These are phyloP conservation scores for Trichomycterus rosablanca DNA, from an alignment of 2,113 vertebrate genomes.

Conservation along the genomic window DNA sequence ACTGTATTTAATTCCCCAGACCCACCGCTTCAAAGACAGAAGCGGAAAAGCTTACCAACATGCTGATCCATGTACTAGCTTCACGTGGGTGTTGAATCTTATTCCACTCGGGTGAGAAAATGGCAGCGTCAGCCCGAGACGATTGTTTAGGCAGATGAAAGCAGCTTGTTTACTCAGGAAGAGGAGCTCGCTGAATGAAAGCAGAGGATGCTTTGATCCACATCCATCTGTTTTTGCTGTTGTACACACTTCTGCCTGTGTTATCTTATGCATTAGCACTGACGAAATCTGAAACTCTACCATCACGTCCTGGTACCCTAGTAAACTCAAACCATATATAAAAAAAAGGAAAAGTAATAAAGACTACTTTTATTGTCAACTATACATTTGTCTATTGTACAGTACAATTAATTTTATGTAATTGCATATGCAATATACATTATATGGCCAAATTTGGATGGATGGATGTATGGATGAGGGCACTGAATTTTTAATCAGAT, in stretches of 20 bases:
- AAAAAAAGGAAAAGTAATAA: too few species aligned
- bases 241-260: conserved; percentile 24
- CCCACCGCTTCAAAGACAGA: conserved; percentile 23
- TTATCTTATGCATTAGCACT: background rate
- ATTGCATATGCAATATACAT: too few species aligned
- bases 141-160: conserved; percentile 47
- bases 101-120: conserved; percentile 29
- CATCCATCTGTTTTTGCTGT: conserved; percentile 29
- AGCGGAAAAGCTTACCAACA: conserved; percentile 8
- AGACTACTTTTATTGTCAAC: too few species aligned
- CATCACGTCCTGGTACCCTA: too few species aligned
- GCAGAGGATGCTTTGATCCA: conserved; percentile 44
- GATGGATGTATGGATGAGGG: too few species aligned
- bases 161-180: conserved; percentile 42
- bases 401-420: too few species aligned
- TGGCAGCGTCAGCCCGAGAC: conserved; percentile 32
- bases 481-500: too few species aligned
- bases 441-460: too few species aligned
- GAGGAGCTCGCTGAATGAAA: conserved; percentile 36
- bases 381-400: too few species aligned
- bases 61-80: background rate
- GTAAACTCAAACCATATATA: too few species aligned
- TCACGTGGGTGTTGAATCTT: conserved; percentile 34
- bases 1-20: conserved; percentile 26
- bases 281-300: too few species aligned